Evolutionary conservation across 2,888 invertebrate species (phyloP).

Genomic region (Ichneumoninae sp.): DNA sequence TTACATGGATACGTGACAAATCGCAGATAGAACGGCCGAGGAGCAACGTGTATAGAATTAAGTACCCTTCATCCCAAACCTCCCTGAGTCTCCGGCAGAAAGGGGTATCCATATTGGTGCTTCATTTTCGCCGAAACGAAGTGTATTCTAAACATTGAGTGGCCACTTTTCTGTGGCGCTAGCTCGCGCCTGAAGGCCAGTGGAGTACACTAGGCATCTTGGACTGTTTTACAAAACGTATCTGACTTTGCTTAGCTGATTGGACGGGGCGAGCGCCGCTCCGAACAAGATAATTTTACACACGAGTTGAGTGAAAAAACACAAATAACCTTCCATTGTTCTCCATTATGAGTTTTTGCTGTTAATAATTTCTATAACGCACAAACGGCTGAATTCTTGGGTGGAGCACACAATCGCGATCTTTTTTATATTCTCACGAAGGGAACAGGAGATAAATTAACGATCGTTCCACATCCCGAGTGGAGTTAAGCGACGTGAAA

Average conservation of each 20-base stretch:
- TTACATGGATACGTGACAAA: slow-evolving; percentile 66
- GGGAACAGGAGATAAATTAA: neutral
- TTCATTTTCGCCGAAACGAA: slow-evolving; percentile 51
- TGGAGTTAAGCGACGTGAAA: slow-evolving; percentile 40
- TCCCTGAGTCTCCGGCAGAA: slow-evolving; percentile 2
- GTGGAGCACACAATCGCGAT: slow-evolving; percentile 4
- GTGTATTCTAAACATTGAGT: slow-evolving; percentile 70
- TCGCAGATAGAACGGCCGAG: slow-evolving; percentile 57
- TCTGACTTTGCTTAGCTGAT: slow-evolving; percentile 36
- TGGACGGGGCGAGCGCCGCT: slow-evolving; percentile 27
- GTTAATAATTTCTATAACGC: neutral
- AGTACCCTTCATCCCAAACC: slow-evolving; percentile 45
- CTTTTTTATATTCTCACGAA: neutral
- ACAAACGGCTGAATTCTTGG: slow-evolving; percentile 21
- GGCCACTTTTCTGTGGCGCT: slow-evolving; percentile 67
- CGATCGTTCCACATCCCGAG: slow-evolving; percentile 32
- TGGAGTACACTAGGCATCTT: neutral
- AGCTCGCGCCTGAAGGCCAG: neutral
- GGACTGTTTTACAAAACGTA: slow-evolving; percentile 9
- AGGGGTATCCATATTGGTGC: slow-evolving; percentile 27
- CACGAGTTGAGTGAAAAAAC: slow-evolving; percentile 33
- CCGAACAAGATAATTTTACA: neutral
- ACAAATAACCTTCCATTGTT: slow-evolving; percentile 1
- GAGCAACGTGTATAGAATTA: slow-evolving; percentile 60
- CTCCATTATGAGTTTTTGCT: slow-evolving; percentile 11